Conservation (phyloP, 2,888 invertebrate genomes). For the Drosophila multiciliata region DNA sequence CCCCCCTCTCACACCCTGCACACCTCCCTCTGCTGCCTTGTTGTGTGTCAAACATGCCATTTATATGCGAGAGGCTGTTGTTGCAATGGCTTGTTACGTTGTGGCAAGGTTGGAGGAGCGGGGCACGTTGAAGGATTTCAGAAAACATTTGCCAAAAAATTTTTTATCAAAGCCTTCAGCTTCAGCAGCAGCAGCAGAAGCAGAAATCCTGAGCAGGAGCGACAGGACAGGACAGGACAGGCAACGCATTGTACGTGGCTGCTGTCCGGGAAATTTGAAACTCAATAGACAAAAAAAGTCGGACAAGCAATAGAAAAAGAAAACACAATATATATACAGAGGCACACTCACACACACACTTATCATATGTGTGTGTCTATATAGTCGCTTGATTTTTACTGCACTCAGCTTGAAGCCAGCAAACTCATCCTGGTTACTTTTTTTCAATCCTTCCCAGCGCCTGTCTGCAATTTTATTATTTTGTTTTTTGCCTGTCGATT, state of each 20-base stretch:
- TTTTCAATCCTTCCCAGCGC: conserved; percentile 14
- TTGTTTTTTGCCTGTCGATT: conserved; percentile 52
- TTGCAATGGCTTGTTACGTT: conserved; percentile 65
- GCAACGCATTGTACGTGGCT: conserved; percentile 60
- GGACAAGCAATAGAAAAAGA: conserved; percentile 79
- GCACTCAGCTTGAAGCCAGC: conserved; percentile 68
- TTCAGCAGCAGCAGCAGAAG: conserved; percentile 44
- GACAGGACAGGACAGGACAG: conserved; percentile 20
- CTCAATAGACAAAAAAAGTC: conserved; percentile 75
- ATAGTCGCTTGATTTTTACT: conserved; percentile 79
- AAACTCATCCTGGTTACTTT: background rate
- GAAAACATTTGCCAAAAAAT: conserved; percentile 76
- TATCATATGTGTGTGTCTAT: conserved; percentile 23
- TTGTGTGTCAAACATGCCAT: conserved; percentile 77
- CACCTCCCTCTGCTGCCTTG: conserved; percentile 6
- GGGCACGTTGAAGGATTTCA: conserved; percentile 66
- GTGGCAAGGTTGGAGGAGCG: conserved; percentile 11
- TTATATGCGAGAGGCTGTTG: conserved; percentile 74
- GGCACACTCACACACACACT: conserved; percentile 2
- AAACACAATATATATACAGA: conserved; percentile 45
- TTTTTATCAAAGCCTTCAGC: conserved; percentile 81
- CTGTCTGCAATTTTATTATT: conserved; percentile 71
- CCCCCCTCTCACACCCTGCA: background rate
- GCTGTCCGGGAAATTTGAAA: conserved; percentile 76
- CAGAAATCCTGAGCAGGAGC: conserved; percentile 23